Conservation (phyloP, 2,797 vertebrate species). For the Aulostomus chinensis region DNA sequence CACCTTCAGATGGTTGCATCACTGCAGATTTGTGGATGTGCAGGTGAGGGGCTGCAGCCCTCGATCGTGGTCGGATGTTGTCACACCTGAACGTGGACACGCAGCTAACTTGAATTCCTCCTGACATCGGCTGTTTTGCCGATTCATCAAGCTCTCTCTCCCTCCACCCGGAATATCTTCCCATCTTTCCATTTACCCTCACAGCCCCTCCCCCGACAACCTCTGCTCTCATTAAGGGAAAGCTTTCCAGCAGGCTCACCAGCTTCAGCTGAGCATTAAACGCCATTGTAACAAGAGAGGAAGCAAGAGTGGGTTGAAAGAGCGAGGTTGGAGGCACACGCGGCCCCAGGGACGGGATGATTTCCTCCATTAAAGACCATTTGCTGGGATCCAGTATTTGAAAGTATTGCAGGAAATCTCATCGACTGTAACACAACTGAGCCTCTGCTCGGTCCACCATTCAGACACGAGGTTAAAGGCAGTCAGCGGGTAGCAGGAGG, state of each 20-base stretch:
- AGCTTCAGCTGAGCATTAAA: slow-evolving; percentile 52
- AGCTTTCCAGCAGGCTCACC: slow-evolving; percentile 32
- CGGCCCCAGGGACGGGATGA: slow-evolving; percentile 58
- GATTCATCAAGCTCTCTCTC: slow-evolving; percentile 6
- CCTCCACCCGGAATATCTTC: slow-evolving; percentile 36
- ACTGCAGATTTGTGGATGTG: no score
- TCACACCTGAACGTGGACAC: slow-evolving; percentile 28
- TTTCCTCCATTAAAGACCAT: slow-evolving; percentile 77
- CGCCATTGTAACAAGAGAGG: slow-evolving; percentile 34
- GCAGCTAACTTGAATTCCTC: slow-evolving; percentile 4
- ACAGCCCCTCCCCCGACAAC: slow-evolving; percentile 14
- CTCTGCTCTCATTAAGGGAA: slow-evolving; percentile 53
- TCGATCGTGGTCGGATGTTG: no score
- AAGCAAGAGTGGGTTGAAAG: slow-evolving; percentile 27
- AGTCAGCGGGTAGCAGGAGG: no score
- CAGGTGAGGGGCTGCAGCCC: no score
- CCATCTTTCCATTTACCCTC: slow-evolving; percentile 45
- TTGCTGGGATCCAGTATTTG: slow-evolving; percentile 68
- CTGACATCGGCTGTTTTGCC: slow-evolving; percentile 7
- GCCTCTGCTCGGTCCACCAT: no score
- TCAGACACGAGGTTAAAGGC: slow-evolving; percentile 47
- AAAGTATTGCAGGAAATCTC: slow-evolving; percentile 58
- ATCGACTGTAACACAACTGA: slow-evolving; percentile 45
- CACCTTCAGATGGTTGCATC: no score
- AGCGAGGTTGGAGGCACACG: slow-evolving; percentile 30